Conservation (phyloP, 2,888 invertebrate species). For the Parasteatoda lunata region DNA sequence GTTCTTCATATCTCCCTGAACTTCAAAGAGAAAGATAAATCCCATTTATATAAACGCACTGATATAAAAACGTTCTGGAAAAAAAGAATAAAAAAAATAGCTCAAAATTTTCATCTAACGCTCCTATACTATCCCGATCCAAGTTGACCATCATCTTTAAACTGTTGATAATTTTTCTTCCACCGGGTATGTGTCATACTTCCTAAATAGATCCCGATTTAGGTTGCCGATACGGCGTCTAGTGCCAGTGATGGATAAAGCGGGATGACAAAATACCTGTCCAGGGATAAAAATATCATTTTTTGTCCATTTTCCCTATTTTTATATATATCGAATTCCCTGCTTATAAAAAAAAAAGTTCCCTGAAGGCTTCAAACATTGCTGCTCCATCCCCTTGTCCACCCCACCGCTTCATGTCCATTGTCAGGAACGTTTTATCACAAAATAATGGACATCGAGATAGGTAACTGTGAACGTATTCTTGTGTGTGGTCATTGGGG, state of each 20-base stretch:
- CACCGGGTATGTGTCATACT: conserved; percentile 42
- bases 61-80: conserved; percentile 12
- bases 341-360: conserved; percentile 32
- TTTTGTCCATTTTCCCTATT: conserved; percentile 25
- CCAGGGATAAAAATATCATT: conserved; percentile 58
- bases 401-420: conserved; percentile 13
- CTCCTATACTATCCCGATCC: conserved; percentile 3
- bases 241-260: conserved; percentile 57
- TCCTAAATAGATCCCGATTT: conserved; percentile 52
- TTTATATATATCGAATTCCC: conserved; percentile 17
- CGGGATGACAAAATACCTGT: conserved; percentile 67
- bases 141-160: conserved; percentile 65
- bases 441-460: conserved; percentile 65
- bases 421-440: conserved; percentile 61
- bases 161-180: conserved; percentile 68
- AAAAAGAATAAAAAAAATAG: conserved; percentile 15
- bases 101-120: background rate
- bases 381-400: background rate
- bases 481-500: conserved; percentile 52
- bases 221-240: conserved; percentile 41
- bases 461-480: conserved; percentile 60
- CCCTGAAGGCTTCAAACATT: conserved; percentile 52
- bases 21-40: conserved; percentile 12
- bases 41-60: conserved; percentile 10
- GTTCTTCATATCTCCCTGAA: conserved; percentile 18